Percentiles rank a stretch among this genome's conserved stretches.
These are phyloP conservation scores for Embiotoca jacksoni DNA, from an alignment of 2,113 vertebrate species.

Conservation along the genomic window DNA sequence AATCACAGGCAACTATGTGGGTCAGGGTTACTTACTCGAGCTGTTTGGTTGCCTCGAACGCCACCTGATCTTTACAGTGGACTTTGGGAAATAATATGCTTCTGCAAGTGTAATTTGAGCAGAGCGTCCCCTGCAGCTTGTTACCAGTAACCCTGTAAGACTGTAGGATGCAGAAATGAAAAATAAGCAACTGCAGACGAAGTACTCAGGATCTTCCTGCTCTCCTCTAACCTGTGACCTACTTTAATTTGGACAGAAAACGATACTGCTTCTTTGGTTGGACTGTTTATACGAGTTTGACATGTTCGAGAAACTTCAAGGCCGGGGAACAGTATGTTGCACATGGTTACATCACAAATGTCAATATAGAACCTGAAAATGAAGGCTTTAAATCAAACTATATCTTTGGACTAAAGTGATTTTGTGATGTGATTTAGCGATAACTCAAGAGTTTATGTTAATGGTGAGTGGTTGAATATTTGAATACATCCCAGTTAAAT, in stretches of 20 bases:
- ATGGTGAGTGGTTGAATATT: conserved; percentile 1
- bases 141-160: conserved; percentile 69
- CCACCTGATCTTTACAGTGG: conserved; percentile 62
- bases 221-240: conserved; percentile 45
- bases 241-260: conserved; percentile 43
- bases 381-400: background rate
- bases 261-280: background rate
- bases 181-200: conserved; percentile 33
- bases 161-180: conserved; percentile 57
- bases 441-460: background rate
- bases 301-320: conserved; percentile 9
- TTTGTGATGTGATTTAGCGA: background rate
- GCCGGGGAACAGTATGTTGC: background rate
- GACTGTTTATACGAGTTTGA: conserved; percentile 4
- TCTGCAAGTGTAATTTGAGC: conserved; percentile 66
- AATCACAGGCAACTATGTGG: conserved; percentile 26
- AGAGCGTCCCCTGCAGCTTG: conserved; percentile 28
- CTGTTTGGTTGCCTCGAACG: conserved; percentile 11
- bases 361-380: too few species aligned
- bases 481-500: background rate
- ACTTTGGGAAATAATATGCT: conserved; percentile 62
- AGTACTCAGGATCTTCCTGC: conserved; percentile 35
- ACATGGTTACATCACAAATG: conserved; percentile 28
- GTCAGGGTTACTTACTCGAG: conserved; percentile 41
- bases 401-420: background rate